phyloP scores from a whole-genome alignment of 2,797 vertebrate genomes.

The Molossus alvarezi region DNA sequence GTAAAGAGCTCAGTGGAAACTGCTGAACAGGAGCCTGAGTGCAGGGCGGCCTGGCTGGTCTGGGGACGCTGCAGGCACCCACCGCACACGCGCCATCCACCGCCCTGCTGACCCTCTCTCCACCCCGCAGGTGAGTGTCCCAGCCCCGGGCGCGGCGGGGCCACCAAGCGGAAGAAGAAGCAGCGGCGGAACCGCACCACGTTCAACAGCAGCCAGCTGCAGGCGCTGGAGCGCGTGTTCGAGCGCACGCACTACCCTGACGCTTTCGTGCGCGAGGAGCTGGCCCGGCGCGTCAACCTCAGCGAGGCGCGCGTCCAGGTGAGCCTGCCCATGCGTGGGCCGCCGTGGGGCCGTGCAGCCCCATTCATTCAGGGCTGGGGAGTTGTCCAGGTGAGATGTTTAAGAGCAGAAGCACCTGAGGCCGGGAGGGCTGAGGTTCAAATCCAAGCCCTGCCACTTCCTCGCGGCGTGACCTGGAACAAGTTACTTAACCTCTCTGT shows the following conservation, averaged over 20 bases:
- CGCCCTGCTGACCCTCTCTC: background rate
- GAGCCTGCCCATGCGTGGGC: conserved; percentile 58
- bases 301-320: conserved; percentile 94
- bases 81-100: fast-evolving
- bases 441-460: background rate
- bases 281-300: conserved; percentile 92
- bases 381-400: too few species aligned
- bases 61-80: too few species aligned
- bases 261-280: conserved; percentile 92
- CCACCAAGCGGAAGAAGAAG: conserved; percentile 92
- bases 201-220: conserved; percentile 93
- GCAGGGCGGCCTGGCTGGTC: too few species aligned
- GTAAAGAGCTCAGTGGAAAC: background rate
- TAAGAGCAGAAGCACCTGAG: background rate
- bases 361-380: fast-evolving
- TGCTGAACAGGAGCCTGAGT: background rate
- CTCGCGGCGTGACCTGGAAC: background rate
- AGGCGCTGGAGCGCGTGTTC: conserved; percentile 93
- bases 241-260: conserved; percentile 94
- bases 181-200: conserved; percentile 93
- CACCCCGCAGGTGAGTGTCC: conserved; percentile 87
- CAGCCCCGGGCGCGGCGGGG: conserved; percentile 83
- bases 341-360: fast-evolving
- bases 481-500: background rate
- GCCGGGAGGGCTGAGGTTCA: background rate